Conservation (phyloP, 1,140 invertebrate species). For the Nymphalis io region DNA sequence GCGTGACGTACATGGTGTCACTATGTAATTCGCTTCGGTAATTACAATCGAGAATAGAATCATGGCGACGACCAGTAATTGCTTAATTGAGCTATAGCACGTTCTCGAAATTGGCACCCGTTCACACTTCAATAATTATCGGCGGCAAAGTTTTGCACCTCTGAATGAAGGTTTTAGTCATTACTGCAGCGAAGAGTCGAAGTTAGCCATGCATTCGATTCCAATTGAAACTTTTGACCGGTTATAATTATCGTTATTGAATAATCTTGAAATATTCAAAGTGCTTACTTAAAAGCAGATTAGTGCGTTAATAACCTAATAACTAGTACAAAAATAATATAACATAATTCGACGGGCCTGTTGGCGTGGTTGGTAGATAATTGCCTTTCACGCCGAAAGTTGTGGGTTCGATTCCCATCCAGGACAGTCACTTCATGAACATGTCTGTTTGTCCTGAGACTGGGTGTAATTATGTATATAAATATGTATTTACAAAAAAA, state of each 20-base stretch:
- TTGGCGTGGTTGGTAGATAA: too few relatives aligned
- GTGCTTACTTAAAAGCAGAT: too few relatives aligned
- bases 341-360: too few relatives aligned
- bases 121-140: slow-evolving; percentile 73
- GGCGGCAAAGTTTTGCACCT: slow-evolving; percentile 68
- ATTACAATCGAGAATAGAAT: slow-evolving; percentile 54
- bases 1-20: background rate
- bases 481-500: too few relatives aligned
- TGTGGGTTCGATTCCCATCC: too few relatives aligned
- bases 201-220: slow-evolving; percentile 49
- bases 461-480: too few relatives aligned
- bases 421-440: too few relatives aligned
- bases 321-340: too few relatives aligned
- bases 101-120: slow-evolving; percentile 54
- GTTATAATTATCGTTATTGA: background rate
- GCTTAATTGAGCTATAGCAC: slow-evolving; percentile 57
- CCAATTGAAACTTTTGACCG: slow-evolving; percentile 28
- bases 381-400: too few relatives aligned
- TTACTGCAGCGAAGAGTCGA: slow-evolving; percentile 49
- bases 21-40: slow-evolving; percentile 44
- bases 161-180: slow-evolving; percentile 56
- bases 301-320: too few relatives aligned
- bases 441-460: too few relatives aligned
- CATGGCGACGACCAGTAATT: slow-evolving; percentile 48
- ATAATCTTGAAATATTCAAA: background rate